Percentiles rank a stretch among this genome's conserved stretches.
Conservation (phyloP, 2,113 vertebrate species). For the Strix aluco region DNA sequence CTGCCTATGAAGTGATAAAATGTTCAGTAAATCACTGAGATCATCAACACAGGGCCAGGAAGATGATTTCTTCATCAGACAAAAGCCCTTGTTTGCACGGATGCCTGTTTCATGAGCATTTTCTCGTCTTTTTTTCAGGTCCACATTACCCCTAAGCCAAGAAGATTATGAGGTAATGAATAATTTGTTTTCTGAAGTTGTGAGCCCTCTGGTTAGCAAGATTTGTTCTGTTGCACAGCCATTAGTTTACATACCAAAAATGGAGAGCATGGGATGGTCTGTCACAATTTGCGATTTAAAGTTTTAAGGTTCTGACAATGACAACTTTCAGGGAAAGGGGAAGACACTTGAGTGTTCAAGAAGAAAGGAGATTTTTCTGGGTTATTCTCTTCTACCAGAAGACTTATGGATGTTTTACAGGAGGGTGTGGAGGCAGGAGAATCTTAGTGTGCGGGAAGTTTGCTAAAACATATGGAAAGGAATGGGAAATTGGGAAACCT, state of each 20-base stretch:
- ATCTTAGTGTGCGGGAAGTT: not conserved
- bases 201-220: not conserved
- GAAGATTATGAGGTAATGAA: slow-evolving; percentile 87
- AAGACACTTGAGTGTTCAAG: not conserved
- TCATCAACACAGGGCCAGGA: not conserved
- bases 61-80: not conserved
- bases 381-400: not conserved
- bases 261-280: not conserved
- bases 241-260: not conserved
- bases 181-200: not conserved
- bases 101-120: not conserved
- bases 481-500: not conserved
- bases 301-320: not conserved
- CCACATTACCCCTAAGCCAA: slow-evolving; percentile 86
- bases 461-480: not conserved
- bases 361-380: not conserved
- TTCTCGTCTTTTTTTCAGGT: slow-evolving; percentile 75
- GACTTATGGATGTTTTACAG: not conserved
- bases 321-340: not conserved
- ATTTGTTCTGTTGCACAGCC: not conserved
- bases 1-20: not conserved
- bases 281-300: not conserved
- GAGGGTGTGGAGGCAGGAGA: not conserved
- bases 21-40: not conserved
- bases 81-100: not conserved